These are phyloP conservation scores for Morone chrysops DNA, from an alignment of 2,113 vertebrate species.

Conservation along the genomic window DNA sequence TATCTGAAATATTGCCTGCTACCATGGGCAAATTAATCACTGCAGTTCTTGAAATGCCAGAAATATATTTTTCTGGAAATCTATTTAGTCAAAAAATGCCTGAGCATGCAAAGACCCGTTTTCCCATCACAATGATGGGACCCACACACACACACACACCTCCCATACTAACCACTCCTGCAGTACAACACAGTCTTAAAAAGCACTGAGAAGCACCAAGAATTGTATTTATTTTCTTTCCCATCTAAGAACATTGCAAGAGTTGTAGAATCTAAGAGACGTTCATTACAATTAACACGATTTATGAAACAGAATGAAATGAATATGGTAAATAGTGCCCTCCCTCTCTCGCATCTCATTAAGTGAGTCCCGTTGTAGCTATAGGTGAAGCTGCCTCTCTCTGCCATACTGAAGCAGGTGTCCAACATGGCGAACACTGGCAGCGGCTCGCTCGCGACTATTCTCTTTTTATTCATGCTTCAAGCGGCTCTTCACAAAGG, in stretches of 20 bases:
- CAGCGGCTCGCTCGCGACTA: conserved; percentile 86
- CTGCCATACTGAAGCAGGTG: conserved; percentile 94
- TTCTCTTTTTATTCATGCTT: conserved; percentile 86
- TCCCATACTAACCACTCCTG: not conserved
- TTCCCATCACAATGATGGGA: not conserved
- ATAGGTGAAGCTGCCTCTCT: conserved; percentile 82
- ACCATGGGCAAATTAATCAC: not conserved
- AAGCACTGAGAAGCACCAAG: not conserved
- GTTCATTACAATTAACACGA: not conserved
- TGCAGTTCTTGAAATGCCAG: not conserved
- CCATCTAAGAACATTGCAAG: not conserved
- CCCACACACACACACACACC: not conserved
- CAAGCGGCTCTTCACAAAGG: conserved; percentile 89
- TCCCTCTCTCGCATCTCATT: conserved; percentile 84
- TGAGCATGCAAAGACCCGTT: not conserved
- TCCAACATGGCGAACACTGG: conserved; percentile 93
- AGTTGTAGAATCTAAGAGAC: not conserved
- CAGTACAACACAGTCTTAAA: not conserved
- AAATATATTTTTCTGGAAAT: not conserved
- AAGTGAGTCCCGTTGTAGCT: conserved; percentile 75
- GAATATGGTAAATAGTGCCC: conserved; percentile 64
- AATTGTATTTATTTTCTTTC: not conserved
- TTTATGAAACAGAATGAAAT: conserved; percentile 10
- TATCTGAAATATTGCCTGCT: not conserved
- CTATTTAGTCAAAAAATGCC: not conserved